Evolutionary conservation across 2,113 vertebrate genomes (phyloP).

Genomic region (Sorex fumeus): DNA sequence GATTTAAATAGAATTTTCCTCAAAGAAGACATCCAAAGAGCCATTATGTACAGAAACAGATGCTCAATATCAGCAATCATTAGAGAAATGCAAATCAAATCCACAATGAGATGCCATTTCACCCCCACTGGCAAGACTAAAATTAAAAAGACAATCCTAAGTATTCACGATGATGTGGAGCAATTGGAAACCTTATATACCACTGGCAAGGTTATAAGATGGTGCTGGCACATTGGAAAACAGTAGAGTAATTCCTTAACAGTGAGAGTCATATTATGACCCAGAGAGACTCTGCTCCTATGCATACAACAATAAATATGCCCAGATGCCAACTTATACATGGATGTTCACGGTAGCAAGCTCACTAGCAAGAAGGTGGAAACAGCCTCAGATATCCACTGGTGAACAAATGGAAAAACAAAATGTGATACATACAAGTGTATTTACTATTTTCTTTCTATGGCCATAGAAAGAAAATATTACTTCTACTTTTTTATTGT

Average conservation of each 20-base stretch:
- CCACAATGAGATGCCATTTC: neutral
- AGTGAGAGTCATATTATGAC: constrained; percentile 2
- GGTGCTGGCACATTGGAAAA: constrained; percentile 8
- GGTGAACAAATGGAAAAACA: neutral
- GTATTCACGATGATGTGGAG: neutral
- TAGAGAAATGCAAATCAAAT: constrained; percentile 57
- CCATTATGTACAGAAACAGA: neutral
- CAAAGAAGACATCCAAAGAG: constrained; percentile 27
- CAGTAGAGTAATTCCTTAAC: neutral
- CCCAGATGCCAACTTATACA: neutral
- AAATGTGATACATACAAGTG: neutral
- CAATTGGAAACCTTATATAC: neutral
- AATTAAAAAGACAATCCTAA: constrained; percentile 15
- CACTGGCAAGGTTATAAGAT: constrained; percentile 2
- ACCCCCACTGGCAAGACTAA: neutral
- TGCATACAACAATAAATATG: neutral
- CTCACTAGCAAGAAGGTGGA: neutral
- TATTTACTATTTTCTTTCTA: no score
- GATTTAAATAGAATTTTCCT: constrained; percentile 38
- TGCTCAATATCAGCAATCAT: neutral
- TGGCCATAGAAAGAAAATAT: no score
- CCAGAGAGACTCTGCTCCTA: no score
- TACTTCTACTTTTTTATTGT: no score
- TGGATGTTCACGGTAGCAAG: neutral
- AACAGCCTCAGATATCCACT: neutral